A percentile compares a stretch with the other conserved stretches of the same genome.
Conservation (phyloP, 2,888 invertebrate species). For the Ectobius pallidus region DNA sequence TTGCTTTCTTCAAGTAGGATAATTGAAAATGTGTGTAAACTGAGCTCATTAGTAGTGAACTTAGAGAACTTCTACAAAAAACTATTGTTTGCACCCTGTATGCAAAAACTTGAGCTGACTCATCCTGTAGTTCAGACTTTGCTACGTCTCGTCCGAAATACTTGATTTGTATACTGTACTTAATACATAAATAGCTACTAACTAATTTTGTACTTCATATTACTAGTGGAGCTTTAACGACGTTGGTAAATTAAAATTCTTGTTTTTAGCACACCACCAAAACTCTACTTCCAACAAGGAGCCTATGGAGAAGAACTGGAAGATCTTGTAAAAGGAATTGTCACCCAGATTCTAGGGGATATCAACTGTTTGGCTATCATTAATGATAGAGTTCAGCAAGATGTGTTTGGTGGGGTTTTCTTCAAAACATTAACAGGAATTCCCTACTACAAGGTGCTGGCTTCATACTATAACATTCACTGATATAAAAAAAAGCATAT, state of each 20-base stretch:
- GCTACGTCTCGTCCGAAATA: not conserved
- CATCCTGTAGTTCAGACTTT: no score
- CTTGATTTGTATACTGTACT: not conserved
- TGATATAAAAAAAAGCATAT: not conserved
- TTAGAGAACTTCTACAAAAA: not conserved
- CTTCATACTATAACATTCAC: not conserved
- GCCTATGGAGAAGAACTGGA: slow-evolving; percentile 23
- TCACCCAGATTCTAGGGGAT: slow-evolving; percentile 48
- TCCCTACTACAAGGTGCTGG: slow-evolving; percentile 62
- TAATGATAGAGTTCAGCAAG: slow-evolving; percentile 61
- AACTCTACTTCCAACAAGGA: not conserved
- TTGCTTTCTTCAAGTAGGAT: not conserved
- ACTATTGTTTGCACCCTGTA: not conserved
- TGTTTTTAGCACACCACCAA: not conserved
- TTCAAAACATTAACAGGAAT: slow-evolving; percentile 57
- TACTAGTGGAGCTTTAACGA: not conserved
- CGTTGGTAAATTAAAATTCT: not conserved
- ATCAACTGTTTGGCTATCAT: slow-evolving; percentile 61
- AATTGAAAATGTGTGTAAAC: not conserved
- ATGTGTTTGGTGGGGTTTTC: slow-evolving; percentile 59
- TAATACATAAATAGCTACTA: no score
- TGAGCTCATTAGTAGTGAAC: no score
- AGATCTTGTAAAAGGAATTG: slow-evolving; percentile 23
- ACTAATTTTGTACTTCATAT: no score
- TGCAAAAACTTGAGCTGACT: not conserved